Evolutionary conservation across 2,113 vertebrate species (phyloP).

Genomic region (Brienomyrus brachyistius): DNA sequence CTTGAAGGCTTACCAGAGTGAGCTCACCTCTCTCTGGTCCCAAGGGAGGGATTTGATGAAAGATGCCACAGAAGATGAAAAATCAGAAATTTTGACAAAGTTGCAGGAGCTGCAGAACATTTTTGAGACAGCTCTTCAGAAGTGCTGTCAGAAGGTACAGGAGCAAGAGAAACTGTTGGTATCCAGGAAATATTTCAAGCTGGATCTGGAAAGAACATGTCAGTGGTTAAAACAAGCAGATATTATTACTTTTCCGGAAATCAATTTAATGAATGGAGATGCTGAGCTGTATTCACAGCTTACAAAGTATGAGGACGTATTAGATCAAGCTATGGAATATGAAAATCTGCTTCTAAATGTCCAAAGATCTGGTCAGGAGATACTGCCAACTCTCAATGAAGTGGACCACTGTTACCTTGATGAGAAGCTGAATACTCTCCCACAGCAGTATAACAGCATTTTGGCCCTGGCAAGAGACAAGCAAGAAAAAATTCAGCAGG

Average conservation of each 20-base stretch:
- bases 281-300: slow-evolving; percentile 69
- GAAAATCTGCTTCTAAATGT: slow-evolving; percentile 86
- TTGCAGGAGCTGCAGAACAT: slow-evolving; percentile 77
- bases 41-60: slow-evolving; percentile 84
- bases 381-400: slow-evolving; percentile 82
- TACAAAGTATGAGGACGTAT: slow-evolving; percentile 74
- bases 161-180: slow-evolving; percentile 82
- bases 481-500: slow-evolving; percentile 76
- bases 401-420: slow-evolving; percentile 85
- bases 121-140: slow-evolving; percentile 76
- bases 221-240: slow-evolving; percentile 86
- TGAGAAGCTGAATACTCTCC: slow-evolving; percentile 81
- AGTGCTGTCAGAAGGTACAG: slow-evolving; percentile 69
- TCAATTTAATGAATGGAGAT: slow-evolving; percentile 72
- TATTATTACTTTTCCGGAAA: slow-evolving; percentile 81
- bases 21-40: slow-evolving; percentile 77
- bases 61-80: slow-evolving; percentile 78
- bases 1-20: slow-evolving; percentile 77
- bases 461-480: slow-evolving; percentile 84
- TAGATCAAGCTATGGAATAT: slow-evolving; percentile 85
- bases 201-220: slow-evolving; percentile 86
- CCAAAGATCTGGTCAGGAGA: slow-evolving; percentile 83
- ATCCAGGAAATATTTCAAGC: slow-evolving; percentile 87
- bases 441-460: slow-evolving; percentile 78
- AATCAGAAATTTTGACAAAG: slow-evolving; percentile 70